Conservation (phyloP, 2,888 invertebrate species). For the Drosophila nigricruria region DNA sequence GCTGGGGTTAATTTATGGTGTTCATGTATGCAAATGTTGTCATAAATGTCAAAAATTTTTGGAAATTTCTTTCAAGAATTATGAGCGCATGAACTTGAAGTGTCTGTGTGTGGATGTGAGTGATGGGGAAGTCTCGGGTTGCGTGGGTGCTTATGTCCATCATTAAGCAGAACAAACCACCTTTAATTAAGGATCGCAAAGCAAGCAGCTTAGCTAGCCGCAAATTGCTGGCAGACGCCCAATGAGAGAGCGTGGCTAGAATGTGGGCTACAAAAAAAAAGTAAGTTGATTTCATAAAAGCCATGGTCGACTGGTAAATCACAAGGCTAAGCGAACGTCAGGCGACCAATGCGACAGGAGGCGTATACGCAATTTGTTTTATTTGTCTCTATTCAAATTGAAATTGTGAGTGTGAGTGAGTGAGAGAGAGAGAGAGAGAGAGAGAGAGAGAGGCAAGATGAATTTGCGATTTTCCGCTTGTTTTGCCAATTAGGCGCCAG, state of each 20-base stretch:
- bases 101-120: slow-evolving; percentile 2
- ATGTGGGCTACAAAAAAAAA: slow-evolving; percentile 18
- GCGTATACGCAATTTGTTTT: slow-evolving; percentile 69
- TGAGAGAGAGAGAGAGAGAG: background rate
- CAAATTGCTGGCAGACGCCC: slow-evolving; percentile 13
- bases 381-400: slow-evolving; percentile 41
- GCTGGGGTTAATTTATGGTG: slow-evolving; percentile 74
- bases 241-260: slow-evolving; percentile 22
- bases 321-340: slow-evolving; percentile 31
- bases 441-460: background rate
- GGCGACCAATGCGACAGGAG: slow-evolving; percentile 39
- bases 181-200: slow-evolving; percentile 56
- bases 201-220: slow-evolving; percentile 6
- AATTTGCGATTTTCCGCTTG: slow-evolving; percentile 79
- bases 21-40: slow-evolving; percentile 79
- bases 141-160: slow-evolving; percentile 44
- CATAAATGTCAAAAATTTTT: slow-evolving; percentile 76
- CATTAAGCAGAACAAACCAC: slow-evolving; percentile 35
- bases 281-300: slow-evolving; percentile 54
- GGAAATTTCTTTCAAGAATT: slow-evolving; percentile 51
- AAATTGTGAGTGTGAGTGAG: background rate
- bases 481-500: slow-evolving; percentile 80
- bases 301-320: slow-evolving; percentile 46
- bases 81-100: slow-evolving; percentile 33
- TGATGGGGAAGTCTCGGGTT: slow-evolving; percentile 25